Base-by-base conservation (phyloP, 2,888 invertebrate species). In the Metopia argyrocephala region DNA sequence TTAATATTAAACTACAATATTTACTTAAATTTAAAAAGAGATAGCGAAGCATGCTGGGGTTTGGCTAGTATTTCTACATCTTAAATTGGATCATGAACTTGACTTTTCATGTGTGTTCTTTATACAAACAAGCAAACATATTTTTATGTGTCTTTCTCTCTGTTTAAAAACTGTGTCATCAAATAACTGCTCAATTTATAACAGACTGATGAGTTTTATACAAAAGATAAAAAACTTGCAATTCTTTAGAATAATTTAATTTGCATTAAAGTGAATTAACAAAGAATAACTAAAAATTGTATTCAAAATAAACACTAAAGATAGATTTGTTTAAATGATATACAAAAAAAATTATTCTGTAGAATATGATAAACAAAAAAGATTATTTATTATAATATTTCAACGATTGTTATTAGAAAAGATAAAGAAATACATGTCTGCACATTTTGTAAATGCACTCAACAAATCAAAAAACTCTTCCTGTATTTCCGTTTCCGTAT, bases 401-500 rank as follows among this genome's bases (percentile, higher is more conserved):
- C 12, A 54, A 20, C 9, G 38, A 59, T 56, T 56, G 15, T 45
- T 54, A 28, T 48, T 18, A 38, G 18, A 21, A 5, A 66, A 7
- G 25, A 20, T 9, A 69, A 62, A 69, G 28, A 64, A 50, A 61
- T 54, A 25, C 12, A 64, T 50, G 38, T 31, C 38, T 23, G 48
- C 25, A 62, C 6, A 50, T 12, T 9, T 20, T 12, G 18, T 56
- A 56, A 38, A 38, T 28, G 27, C n/a, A 7, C 18, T 20, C 18
- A 66, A 62, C 28, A 56, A 57, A 69, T 48, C 15, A 59, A 45
- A n/a, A 57, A 61, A 64, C 45, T 74, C 27, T 73, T 81, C 38
- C 76, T 57, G 27, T 31, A 65, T 57, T 81, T 81, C 81, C 81
- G 78, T 78, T 78, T 81, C 81, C 81, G 76, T 66, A 61, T 78